Conservation (phyloP, 35 echinoderm and acorn worm species). For the Antedon bifida region DNA sequence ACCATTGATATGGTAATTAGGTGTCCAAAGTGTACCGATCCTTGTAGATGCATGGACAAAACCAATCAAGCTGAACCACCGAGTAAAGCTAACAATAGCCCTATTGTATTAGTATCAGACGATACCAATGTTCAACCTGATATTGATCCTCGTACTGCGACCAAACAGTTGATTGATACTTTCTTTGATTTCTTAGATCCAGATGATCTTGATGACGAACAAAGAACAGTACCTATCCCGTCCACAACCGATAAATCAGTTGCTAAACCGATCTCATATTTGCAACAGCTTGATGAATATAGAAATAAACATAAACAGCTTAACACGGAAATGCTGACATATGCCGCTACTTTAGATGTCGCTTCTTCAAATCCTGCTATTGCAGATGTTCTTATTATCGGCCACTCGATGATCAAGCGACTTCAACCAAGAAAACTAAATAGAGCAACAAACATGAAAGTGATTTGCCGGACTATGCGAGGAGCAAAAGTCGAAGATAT, state of each 20-base stretch:
- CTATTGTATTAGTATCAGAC: no score
- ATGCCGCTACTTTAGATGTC: not conserved
- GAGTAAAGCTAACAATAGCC: no score
- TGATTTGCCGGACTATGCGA: not conserved
- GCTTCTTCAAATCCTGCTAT: not conserved
- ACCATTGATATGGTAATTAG: no score
- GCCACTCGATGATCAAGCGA: not conserved
- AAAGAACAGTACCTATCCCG: no score
- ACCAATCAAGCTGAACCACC: no score
- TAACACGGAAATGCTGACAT: not conserved
- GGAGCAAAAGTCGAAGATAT: not conserved
- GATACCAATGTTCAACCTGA: no score
- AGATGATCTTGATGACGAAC: no score
- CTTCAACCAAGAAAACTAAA: not conserved
- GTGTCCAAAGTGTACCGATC: no score
- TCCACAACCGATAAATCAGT: not conserved
- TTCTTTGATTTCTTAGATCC: no score
- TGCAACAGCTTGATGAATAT: not conserved
- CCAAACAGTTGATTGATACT: no score
- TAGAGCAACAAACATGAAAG: not conserved
- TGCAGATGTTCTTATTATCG: not conserved
- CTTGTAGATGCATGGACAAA: no score
- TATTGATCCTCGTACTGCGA: no score
- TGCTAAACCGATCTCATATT: not conserved
- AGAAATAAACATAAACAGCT: not conserved